Base-by-base conservation (phyloP, 2,888 invertebrate species). In the Ophraella communa region DNA sequence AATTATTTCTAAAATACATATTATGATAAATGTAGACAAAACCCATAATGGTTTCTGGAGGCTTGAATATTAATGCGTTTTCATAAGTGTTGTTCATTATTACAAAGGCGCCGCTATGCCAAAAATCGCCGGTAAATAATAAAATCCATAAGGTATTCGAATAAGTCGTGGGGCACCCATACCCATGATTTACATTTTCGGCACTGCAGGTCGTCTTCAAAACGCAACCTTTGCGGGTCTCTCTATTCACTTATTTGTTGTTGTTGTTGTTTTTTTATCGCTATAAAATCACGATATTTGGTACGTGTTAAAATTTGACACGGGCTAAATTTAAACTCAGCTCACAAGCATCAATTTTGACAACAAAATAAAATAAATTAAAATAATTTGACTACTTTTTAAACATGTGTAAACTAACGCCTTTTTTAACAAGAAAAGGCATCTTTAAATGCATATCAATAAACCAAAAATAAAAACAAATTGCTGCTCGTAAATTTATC, bases 121-220 rank as follows among this genome's bases (percentile, higher is more conserved):
- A 71, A 76, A 76, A 76, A 74, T 74, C 69, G 67, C 73, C 68
- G 67, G 73, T 76, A 74, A 74, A 75, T 76, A 74, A 73, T 73
- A 74, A 71, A 68, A 71, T 67, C 67, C 65, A 65, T 71, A 74
- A 73, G 73, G 69, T 73, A 73, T 70, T 69, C 68, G 70, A 66
- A 64, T 71, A 69, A 72, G 71, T 72, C 76, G 69, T 74, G 75
- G 75, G 75, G 75, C 67, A 70, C 68, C 66, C 51, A 44, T 59
- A 27, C 49, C 51, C 65, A 65, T 76, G 76, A 77, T 78, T 77
- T 77, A 78, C 77, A 78, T 78, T 78, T 77, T 76, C 66, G 71
- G 62, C 77, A 64, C 78, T 61, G 74, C 74, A 71, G 77, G 78
- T 70, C 65, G 76, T 71, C 77, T 75, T 77, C 76, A 76, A 74